phyloP scores from a whole-genome alignment of 2,113 vertebrate species.

The Trematomus loennbergii region DNA sequence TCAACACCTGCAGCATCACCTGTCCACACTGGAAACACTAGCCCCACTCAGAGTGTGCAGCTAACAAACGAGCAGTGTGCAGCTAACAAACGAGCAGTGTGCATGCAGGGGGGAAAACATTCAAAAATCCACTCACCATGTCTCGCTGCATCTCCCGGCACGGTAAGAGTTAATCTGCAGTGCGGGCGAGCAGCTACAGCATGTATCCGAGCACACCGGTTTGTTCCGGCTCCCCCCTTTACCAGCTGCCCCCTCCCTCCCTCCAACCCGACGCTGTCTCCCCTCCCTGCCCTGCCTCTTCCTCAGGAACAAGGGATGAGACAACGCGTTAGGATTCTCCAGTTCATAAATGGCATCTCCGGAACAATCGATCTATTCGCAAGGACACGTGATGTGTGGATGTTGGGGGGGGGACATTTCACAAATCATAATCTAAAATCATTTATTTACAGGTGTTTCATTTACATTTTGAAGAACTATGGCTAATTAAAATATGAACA shows the following conservation, averaged over 20 bases:
- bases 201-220: slow-evolving; percentile 85
- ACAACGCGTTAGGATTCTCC: slow-evolving; percentile 54
- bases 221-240: slow-evolving; percentile 79
- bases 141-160: slow-evolving; percentile 72
- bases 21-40: slow-evolving; percentile 28
- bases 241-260: slow-evolving; percentile 32
- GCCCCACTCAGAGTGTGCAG: background rate
- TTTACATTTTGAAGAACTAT: background rate
- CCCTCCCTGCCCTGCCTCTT: slow-evolving; percentile 61
- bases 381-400: background rate
- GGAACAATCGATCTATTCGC: background rate
- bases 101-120: slow-evolving; percentile 21
- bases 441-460: background rate
- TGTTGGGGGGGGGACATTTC: no score
- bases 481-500: no score
- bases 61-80: background rate
- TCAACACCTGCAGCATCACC: slow-evolving; percentile 50
- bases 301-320: slow-evolving; percentile 64
- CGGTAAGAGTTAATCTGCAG: slow-evolving; percentile 87
- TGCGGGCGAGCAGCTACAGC: slow-evolving; percentile 86
- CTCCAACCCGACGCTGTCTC: slow-evolving; percentile 25
- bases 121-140: slow-evolving; percentile 75
- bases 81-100: background rate
- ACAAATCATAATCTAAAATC: background rate
- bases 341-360: slow-evolving; percentile 28